Conservation (phyloP, 2,888 invertebrate genomes). For the Apodemia zela region DNA sequence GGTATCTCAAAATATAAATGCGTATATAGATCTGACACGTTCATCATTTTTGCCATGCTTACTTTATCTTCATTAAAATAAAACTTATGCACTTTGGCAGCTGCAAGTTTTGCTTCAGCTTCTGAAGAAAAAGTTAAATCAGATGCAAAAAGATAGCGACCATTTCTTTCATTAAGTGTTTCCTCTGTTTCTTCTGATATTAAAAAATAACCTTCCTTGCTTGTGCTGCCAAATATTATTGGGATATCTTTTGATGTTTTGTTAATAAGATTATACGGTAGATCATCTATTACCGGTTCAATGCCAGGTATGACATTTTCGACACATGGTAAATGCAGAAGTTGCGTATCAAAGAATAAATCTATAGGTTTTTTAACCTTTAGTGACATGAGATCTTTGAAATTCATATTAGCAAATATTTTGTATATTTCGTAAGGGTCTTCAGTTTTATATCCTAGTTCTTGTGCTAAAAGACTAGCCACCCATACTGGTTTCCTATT, state of each 20-base stretch:
- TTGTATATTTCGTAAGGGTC: slow-evolving; percentile 59
- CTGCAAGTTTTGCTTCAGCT: slow-evolving; percentile 44
- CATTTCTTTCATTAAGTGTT: slow-evolving; percentile 44
- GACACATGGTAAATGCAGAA: slow-evolving; percentile 61
- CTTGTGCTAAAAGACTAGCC: slow-evolving; percentile 57
- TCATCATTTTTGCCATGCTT: slow-evolving; percentile 54
- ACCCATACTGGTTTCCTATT: slow-evolving; percentile 57
- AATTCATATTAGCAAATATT: slow-evolving; percentile 49
- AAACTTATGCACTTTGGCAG: slow-evolving; percentile 50
- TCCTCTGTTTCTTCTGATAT: slow-evolving; percentile 40
- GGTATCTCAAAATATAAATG: slow-evolving; percentile 68
- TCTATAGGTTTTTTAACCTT: slow-evolving; percentile 50
- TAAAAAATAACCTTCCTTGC: slow-evolving; percentile 57
- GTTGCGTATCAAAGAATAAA: slow-evolving; percentile 58
- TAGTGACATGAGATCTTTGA: slow-evolving; percentile 44
- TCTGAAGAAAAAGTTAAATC: slow-evolving; percentile 56
- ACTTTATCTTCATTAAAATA: slow-evolving; percentile 69
- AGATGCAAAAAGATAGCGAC: slow-evolving; percentile 58
- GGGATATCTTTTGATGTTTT: slow-evolving; percentile 43
- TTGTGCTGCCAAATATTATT: slow-evolving; percentile 48
- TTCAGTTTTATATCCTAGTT: slow-evolving; percentile 50
- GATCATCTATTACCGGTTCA: slow-evolving; percentile 55
- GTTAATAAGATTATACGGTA: slow-evolving; percentile 56
- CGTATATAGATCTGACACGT: slow-evolving; percentile 55
- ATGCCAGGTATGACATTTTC: slow-evolving; percentile 53